phyloP scores from a whole-genome alignment of 2,888 invertebrate genomes.

The Oxystoma pomonae region DNA sequence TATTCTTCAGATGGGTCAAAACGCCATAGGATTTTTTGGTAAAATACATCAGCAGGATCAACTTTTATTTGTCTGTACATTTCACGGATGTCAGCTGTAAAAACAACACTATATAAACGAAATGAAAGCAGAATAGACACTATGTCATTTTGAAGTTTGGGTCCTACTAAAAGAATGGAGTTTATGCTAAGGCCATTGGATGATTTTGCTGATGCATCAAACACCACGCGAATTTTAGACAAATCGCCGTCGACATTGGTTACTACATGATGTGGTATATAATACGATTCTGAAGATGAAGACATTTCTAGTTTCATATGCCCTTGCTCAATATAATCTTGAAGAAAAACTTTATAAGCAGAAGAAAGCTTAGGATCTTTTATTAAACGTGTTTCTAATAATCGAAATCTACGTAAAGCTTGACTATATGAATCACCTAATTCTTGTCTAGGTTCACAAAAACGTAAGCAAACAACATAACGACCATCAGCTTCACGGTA shows the following conservation, averaged over 20 bases:
- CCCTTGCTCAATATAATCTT: not conserved
- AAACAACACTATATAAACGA: slow-evolving; percentile 1
- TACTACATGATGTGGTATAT: not conserved
- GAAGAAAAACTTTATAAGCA: not conserved
- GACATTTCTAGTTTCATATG: not conserved
- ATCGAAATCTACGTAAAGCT: not conserved
- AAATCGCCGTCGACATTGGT: not conserved
- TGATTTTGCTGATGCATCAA: slow-evolving; percentile 3
- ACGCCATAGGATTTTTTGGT: slow-evolving; percentile 14
- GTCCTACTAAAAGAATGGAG: not conserved
- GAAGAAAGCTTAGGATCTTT: not conserved
- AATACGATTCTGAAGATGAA: not conserved
- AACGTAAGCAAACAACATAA: not conserved
- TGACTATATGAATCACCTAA: not conserved
- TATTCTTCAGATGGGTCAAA: slow-evolving; percentile 1
- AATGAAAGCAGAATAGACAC: not conserved
- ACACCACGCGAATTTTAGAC: not conserved
- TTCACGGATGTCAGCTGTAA: slow-evolving; percentile 9
- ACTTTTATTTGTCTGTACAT: slow-evolving; percentile 12
- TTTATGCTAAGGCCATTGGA: slow-evolving; percentile 1
- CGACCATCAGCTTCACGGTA: not conserved
- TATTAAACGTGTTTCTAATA: not conserved
- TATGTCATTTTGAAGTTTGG: slow-evolving; percentile 3
- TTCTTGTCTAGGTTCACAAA: not conserved
- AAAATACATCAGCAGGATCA: slow-evolving; percentile 1